Percentiles rank a stretch among this genome's conserved stretches.
phyloP scores from a whole-genome alignment of 2,797 vertebrate species.

The Enteromius trimaculatus region DNA sequence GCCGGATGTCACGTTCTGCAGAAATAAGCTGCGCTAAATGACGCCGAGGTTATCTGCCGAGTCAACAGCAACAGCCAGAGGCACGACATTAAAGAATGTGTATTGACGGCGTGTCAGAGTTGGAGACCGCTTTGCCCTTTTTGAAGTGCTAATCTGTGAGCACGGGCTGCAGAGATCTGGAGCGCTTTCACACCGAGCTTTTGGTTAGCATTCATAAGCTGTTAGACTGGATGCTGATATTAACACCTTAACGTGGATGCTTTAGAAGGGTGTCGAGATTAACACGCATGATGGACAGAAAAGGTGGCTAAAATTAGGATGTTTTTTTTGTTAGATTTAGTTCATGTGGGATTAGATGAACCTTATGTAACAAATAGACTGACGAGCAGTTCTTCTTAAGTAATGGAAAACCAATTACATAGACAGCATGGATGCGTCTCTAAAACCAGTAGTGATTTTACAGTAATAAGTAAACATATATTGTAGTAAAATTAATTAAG shows the following conservation, averaged over 20 bases:
- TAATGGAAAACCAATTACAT: neutral
- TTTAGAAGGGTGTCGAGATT: slow-evolving; percentile 2
- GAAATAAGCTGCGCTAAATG: neutral
- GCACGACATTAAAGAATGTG: slow-evolving; percentile 69
- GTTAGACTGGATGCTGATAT: slow-evolving; percentile 27
- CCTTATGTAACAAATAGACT: neutral
- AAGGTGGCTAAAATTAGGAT: neutral
- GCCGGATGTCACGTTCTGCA: slow-evolving; percentile 24
- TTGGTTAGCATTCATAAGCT: slow-evolving; percentile 30
- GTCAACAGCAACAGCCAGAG: slow-evolving; percentile 32
- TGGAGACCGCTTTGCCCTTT: slow-evolving; percentile 69
- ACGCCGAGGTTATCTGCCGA: slow-evolving; percentile 10
- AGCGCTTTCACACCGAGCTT: slow-evolving; percentile 15
- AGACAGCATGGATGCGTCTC: too few relatives aligned
- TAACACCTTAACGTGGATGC: neutral
- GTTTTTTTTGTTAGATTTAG: neutral
- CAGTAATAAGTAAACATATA: neutral
- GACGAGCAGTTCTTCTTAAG: neutral
- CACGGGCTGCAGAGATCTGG: slow-evolving; percentile 34
- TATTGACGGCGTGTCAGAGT: slow-evolving; percentile 66
- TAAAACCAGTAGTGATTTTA: neutral
- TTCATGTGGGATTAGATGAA: neutral
- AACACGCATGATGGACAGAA: neutral
- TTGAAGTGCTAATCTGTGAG: slow-evolving; percentile 73
- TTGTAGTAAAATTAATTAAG: neutral